Conservation (phyloP, 2,888 invertebrate species). For the Hemicrepidius hirtus region DNA sequence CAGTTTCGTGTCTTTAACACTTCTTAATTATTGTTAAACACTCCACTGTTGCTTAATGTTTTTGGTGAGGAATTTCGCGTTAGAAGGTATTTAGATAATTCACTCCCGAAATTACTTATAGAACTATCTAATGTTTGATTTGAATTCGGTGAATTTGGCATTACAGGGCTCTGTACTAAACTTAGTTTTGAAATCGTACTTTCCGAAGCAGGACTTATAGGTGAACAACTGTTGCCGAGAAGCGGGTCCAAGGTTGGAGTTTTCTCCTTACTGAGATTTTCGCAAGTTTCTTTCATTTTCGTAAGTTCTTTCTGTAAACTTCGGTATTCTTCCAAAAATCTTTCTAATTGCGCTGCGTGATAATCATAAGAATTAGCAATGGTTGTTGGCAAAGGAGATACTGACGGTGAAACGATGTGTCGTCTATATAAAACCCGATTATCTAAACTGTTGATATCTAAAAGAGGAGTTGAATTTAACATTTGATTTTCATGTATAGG, state of each 20-base stretch:
- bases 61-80: conserved; percentile 58
- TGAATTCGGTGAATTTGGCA: conserved; percentile 56
- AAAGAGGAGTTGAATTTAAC: conserved; percentile 76
- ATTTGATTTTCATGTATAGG: conserved; percentile 73
- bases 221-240: conserved; percentile 69
- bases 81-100: conserved; percentile 70
- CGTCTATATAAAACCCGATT: conserved; percentile 62
- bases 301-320: conserved; percentile 85
- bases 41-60: conserved; percentile 54
- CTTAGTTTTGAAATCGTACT: conserved; percentile 75
- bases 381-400: conserved; percentile 58
- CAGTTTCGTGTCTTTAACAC: conserved; percentile 32
- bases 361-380: conserved; percentile 81
- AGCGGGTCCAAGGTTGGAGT: conserved; percentile 68
- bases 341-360: conserved; percentile 85
- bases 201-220: conserved; percentile 59
- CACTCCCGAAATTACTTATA: conserved; percentile 75
- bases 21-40: conserved; percentile 56
- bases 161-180: conserved; percentile 73
- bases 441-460: conserved; percentile 77
- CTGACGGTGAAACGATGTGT: conserved; percentile 56
- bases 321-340: conserved; percentile 87
- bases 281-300: conserved; percentile 87
- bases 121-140: conserved; percentile 61
- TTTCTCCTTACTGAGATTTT: conserved; percentile 70